Base-by-base conservation (phyloP, 2,797 vertebrate genomes). In the Poeciliopsis presidionis region DNA sequence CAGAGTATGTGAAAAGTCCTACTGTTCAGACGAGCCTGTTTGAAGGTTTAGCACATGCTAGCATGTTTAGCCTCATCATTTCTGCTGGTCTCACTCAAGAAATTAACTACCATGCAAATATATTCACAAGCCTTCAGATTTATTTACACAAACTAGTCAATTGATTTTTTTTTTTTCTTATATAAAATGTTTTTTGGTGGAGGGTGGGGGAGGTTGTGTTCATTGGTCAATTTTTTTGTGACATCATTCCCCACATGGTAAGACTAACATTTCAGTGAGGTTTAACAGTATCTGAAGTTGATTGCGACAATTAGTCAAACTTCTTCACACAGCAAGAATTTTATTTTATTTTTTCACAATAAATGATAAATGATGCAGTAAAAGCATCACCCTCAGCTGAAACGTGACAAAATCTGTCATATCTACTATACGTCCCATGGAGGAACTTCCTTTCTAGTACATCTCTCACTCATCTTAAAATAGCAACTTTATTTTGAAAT, bases 401-500 rank as follows among this genome's bases (percentile, higher is more conserved):
- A n/a, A 59, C 28, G 14, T 30, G 13, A 18, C 59, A 33, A 63
- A 63, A 33, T 65, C 18, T 12, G 7, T n/a, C 65, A 43, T 2
- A 43, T n/a, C 39, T 25, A 25, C 20, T 4, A 12, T 2, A 43
- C 22, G n/a, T 41, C 5, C 18, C 0, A 0, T 25, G 39, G 39
- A 69, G 8, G 2, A n/a, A 69, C 13, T 8, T 14, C 9, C 22
- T 43, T 43, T 43, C 39, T 28, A 22, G 20, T 65, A 22, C 0
- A 8, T 36, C 14, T 39, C 20, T 39, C 67, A 36, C 36, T 55
- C n/a, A 25, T n/a, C 7, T 41, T 41, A 39, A 43, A 73, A 41
- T 43, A 2, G 33, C 51, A 3, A 57, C 39, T 57, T 43, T 3
- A 16, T 46, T 65, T 65, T 88, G 78, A 47, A 20, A 14, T 77